A percentile compares a stretch with the other conserved stretches of the same genome.
These are phyloP conservation scores for Proteles cristata DNA, from an alignment of 2,113 vertebrate genomes.

Conservation along the genomic window DNA sequence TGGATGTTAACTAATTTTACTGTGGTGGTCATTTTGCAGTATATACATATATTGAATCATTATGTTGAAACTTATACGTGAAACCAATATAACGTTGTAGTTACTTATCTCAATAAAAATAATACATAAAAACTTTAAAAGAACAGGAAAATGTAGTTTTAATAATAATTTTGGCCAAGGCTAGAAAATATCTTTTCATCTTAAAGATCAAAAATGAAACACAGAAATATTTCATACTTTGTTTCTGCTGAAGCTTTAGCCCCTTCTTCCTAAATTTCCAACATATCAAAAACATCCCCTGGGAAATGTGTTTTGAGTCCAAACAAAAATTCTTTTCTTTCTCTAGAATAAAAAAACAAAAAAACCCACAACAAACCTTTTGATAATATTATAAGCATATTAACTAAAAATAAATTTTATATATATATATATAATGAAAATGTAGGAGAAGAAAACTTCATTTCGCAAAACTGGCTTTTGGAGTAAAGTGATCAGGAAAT, in stretches of 20 bases:
- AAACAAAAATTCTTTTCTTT: background rate
- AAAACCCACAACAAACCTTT: background rate
- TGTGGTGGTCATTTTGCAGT: background rate
- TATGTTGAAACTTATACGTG: background rate
- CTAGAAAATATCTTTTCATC: background rate
- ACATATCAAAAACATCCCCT: background rate
- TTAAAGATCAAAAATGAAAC: background rate
- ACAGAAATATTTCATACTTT: background rate
- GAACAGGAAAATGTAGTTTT: background rate
- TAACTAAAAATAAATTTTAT: background rate
- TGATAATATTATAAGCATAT: background rate
- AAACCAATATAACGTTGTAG: background rate
- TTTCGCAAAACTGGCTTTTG: constrained; percentile 31
- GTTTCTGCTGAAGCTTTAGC: constrained; percentile 40
- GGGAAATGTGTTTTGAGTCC: background rate
- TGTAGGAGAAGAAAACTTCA: background rate
- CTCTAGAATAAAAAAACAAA: background rate
- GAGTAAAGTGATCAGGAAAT: background rate
- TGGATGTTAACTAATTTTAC: background rate
- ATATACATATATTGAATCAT: background rate
- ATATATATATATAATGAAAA: background rate
- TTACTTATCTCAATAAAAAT: background rate
- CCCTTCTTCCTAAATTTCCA: background rate
- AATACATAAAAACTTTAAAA: background rate
- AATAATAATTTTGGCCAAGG: background rate